A percentile compares a stretch with the other conserved stretches of the same genome.
These are phyloP conservation scores for Brachionus calyciflorus DNA, from an alignment of 1,140 invertebrate genomes.

Conservation along the genomic window DNA sequence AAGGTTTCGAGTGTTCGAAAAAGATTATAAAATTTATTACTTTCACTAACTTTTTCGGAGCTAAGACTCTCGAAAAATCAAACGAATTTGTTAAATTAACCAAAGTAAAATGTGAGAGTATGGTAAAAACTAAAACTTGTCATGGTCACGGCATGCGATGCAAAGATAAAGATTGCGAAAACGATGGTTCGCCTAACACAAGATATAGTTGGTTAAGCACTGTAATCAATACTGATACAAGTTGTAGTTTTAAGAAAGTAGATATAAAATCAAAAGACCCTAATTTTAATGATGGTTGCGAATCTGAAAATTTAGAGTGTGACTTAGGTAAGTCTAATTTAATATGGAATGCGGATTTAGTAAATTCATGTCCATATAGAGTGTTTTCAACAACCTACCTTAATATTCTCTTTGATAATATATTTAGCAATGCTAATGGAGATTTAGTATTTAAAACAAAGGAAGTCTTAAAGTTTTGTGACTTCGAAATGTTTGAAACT, in stretches of 20 bases:
- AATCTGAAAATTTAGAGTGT: neutral
- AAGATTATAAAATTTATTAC: neutral
- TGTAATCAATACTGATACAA: neutral
- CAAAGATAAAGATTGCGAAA: neutral
- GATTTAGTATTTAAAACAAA: neutral
- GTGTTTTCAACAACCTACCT: neutral
- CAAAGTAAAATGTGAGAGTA: no score
- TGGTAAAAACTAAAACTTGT: neutral
- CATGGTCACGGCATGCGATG: neutral
- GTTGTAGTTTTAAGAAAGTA: neutral
- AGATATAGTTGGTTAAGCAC: no score
- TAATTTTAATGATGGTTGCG: neutral
- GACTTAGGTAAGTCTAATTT: neutral
- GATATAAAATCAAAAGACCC: neutral
- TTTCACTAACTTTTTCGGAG: neutral
- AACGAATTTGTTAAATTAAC: neutral
- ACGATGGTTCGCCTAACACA: neutral
- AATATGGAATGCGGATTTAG: neutral
- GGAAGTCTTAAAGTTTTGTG: no score
- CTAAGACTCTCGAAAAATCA: neutral
- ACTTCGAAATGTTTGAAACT: neutral
- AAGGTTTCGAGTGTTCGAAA: neutral
- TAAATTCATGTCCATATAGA: neutral
- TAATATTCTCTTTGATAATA: neutral
- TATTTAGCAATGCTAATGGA: neutral